Conservation (phyloP, 2,113 vertebrate species). For the Elephas maximus region DNA sequence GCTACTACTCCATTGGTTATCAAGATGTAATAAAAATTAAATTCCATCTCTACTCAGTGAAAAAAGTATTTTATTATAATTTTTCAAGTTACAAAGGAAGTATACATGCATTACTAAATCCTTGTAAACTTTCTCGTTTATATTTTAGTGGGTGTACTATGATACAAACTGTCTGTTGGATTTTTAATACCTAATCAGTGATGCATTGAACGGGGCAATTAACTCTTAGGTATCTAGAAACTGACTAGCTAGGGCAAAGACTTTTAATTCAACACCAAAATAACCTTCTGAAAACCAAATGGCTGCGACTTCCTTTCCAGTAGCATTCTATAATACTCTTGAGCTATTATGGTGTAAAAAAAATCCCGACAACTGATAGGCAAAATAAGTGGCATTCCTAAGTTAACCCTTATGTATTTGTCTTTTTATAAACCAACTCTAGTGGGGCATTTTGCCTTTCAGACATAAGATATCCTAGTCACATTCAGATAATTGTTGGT, state of each 20-base stretch:
- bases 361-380: not conserved
- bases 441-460: not conserved
- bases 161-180: not conserved
- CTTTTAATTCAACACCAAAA: not conserved
- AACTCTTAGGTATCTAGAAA: not conserved
- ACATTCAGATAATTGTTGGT: not conserved
- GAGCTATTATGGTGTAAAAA: not conserved
- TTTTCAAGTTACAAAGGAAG: too few species aligned
- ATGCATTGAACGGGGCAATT: not conserved
- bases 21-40: not conserved
- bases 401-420: not conserved
- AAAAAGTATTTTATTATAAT: not conserved
- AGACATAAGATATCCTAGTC: not conserved
- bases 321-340: not conserved
- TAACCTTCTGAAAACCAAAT: conserved; percentile 25
- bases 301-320: not conserved
- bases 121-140: not conserved
- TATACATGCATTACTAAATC: too few species aligned
- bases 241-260: not conserved
- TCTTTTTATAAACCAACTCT: not conserved
- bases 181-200: conserved; percentile 35
- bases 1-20: not conserved
- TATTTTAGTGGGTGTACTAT: not conserved
- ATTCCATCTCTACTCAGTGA: not conserved
- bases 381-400: not conserved